Conservation (phyloP, 2,113 vertebrate species). For the Alethe diademata region DNA sequence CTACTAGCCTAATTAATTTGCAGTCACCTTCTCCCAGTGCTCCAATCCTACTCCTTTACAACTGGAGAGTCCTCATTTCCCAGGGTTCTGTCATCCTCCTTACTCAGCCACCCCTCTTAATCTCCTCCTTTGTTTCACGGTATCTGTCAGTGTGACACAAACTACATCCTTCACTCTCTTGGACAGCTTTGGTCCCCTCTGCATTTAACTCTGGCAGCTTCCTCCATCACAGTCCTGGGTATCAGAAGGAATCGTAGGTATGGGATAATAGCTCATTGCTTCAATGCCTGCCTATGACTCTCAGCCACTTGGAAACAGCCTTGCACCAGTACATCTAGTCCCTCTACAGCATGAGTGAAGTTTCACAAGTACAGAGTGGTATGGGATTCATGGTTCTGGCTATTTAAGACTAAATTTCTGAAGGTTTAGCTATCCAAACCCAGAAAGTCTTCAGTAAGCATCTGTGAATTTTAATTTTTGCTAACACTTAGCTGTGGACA, state of each 20-base stretch:
- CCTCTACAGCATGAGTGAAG: background rate
- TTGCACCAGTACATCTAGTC: background rate
- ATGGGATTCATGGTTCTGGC: background rate
- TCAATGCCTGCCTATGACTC: background rate
- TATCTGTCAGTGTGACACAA: background rate
- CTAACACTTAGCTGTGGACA: background rate
- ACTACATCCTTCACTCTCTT: background rate
- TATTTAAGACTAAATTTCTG: conserved; percentile 1
- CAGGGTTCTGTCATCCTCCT: background rate
- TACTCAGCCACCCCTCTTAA: background rate
- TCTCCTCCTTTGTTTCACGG: background rate
- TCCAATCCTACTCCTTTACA: background rate
- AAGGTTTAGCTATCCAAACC: background rate
- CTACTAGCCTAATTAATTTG: background rate
- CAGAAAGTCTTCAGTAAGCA: background rate
- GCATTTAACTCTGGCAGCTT: background rate
- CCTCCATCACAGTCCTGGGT: background rate
- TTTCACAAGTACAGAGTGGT: background rate
- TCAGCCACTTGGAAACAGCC: background rate
- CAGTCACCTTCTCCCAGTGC: background rate
- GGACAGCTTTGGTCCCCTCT: background rate
- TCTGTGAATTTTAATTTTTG: background rate
- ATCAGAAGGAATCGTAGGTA: background rate
- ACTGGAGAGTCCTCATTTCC: background rate
- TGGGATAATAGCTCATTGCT: background rate